Conservation (phyloP, 2,113 vertebrate species). For the Rhodinocichla rosea region DNA sequence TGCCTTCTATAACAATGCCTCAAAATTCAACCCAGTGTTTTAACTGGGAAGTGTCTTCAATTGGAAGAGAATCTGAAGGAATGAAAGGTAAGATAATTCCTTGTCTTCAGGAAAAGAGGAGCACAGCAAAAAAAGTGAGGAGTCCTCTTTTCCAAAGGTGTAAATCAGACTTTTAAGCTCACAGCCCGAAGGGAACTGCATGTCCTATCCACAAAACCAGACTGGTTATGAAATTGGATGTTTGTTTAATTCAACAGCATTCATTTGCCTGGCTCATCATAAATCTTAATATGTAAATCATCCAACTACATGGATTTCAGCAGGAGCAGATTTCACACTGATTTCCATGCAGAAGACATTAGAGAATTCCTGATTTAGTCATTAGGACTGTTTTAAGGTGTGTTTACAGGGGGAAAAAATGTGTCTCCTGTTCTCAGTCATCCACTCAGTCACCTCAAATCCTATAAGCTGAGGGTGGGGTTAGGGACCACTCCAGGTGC, state of each 20-base stretch:
- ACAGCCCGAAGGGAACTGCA: background rate
- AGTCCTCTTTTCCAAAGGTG: background rate
- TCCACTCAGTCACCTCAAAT: background rate
- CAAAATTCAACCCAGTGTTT: background rate
- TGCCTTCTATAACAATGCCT: background rate
- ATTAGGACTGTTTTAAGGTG: background rate
- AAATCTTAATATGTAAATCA: background rate
- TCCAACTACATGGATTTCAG: background rate
- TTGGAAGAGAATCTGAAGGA: background rate
- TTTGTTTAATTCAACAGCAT: background rate
- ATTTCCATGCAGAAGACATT: background rate
- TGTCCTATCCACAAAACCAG: background rate
- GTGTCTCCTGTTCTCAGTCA: background rate
- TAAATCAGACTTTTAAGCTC: conserved; percentile 14
- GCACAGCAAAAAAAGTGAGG: background rate
- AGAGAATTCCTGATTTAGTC: background rate
- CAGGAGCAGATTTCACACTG: background rate
- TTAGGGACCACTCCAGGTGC: background rate
- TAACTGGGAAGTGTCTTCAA: background rate
- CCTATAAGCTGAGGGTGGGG: background rate
- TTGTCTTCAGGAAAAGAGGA: background rate
- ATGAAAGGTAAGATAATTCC: background rate
- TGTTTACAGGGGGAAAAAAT: background rate
- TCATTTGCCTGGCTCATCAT: background rate
- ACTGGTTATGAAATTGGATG: background rate